Evolutionary conservation across 1,140 invertebrate genomes (phyloP).

Genomic region (Macrotrachela quadricornifera): DNA sequence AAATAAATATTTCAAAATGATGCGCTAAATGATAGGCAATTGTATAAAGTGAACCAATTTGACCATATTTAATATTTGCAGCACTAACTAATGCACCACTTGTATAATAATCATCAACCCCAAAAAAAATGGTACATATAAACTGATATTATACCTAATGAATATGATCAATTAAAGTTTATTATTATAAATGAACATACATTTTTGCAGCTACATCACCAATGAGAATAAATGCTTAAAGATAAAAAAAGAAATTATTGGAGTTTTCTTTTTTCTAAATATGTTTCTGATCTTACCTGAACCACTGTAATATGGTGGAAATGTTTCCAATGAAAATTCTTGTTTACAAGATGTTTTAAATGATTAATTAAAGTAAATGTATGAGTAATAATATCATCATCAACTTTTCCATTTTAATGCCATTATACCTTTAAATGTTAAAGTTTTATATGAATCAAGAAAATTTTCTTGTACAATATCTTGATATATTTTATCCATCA

Average conservation of each 20-base stretch:
- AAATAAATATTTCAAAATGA: too few relatives aligned
- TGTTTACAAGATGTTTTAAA: conserved; percentile 24
- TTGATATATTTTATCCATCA: conserved; percentile 29
- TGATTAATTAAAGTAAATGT: conserved; percentile 7
- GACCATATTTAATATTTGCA: conserved; percentile 10
- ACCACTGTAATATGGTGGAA: conserved; percentile 31
- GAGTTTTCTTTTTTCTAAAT: too few relatives aligned
- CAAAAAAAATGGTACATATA: conserved; percentile 27
- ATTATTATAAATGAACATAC: too few relatives aligned
- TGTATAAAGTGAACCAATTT: conserved; percentile 3
- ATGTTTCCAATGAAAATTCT: conserved; percentile 24
- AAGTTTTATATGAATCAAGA: conserved; percentile 52
- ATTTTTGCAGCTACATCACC: too few relatives aligned
- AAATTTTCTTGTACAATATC: conserved; percentile 30
- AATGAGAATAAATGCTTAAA: too few relatives aligned
- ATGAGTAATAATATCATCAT: conserved; percentile 24
- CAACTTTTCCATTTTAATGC: conserved; percentile 64
- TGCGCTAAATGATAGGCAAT: background rate
- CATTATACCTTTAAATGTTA: conserved; percentile 70
- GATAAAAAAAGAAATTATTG: too few relatives aligned
- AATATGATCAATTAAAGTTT: too few relatives aligned
- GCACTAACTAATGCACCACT: conserved; percentile 30
- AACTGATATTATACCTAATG: conserved; percentile 16
- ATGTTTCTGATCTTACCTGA: too few relatives aligned
- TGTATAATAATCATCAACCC: conserved; percentile 36